Conservation (phyloP, 2,888 invertebrate species). For the Catocala nupta region DNA sequence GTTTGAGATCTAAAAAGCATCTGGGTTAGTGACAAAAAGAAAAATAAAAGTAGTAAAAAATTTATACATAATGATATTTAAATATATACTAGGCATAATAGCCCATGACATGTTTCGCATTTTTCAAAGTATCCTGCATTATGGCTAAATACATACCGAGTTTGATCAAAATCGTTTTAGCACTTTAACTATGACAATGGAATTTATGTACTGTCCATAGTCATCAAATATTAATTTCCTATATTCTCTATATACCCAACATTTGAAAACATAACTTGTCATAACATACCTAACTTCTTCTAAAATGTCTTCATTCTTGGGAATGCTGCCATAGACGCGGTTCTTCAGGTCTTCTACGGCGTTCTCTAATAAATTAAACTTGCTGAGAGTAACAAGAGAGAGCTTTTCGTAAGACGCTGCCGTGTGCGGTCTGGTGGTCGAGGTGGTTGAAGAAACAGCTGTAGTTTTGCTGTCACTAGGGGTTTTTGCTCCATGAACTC, state of each 20-base stretch:
- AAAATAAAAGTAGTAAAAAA: not conserved
- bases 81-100: no score
- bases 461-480: constrained; percentile 9
- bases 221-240: no score
- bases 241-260: no score
- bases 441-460: constrained; percentile 8
- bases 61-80: not conserved
- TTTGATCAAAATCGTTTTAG: no score
- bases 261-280: no score
- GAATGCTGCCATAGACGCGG: constrained; percentile 77
- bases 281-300: constrained; percentile 74
- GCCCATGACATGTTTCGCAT: no score
- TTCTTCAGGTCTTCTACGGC: constrained; percentile 73
- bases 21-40: no score
- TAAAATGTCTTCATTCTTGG: constrained; percentile 76
- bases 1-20: constrained; percentile 71
- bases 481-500: not conserved
- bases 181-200: no score
- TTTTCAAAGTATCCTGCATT: no score
- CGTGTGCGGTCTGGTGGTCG: not conserved
- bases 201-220: no score
- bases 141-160: no score
- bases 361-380: constrained; percentile 74
- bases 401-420: constrained; percentile 63
- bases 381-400: constrained; percentile 80